Percentiles rank a stretch among this genome's conserved stretches.
Evolutionary conservation across 2,113 vertebrate genomes (phyloP).

Genomic region (Eupsittula cactorum): DNA sequence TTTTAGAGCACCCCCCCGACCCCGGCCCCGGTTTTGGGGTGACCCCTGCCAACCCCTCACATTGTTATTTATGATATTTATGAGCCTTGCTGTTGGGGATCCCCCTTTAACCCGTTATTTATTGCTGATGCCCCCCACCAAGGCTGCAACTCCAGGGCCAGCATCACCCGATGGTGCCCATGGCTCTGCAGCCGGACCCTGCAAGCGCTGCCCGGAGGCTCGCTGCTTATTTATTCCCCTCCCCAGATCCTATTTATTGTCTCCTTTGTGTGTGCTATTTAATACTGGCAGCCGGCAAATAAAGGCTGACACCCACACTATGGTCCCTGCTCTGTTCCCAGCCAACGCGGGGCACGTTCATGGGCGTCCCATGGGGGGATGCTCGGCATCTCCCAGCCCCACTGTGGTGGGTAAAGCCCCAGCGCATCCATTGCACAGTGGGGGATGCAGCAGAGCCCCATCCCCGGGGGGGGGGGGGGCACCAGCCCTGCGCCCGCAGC

Average conservation of each 20-base stretch:
- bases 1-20: constrained; percentile 46
- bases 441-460: background rate
- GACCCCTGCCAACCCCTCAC: background rate
- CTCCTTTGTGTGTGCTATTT: background rate
- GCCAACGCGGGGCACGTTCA: background rate
- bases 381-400: background rate
- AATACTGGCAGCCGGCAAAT: background rate
- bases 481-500: background rate
- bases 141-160: background rate
- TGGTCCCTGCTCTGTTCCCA: background rate
- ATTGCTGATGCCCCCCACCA: background rate
- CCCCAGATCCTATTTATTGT: constrained; percentile 18
- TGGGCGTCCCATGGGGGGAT: accelerated
- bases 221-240: constrained; percentile 30
- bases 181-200: background rate
- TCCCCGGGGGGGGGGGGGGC: background rate
- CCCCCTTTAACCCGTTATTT: background rate
- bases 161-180: background rate
- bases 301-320: background rate
- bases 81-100: background rate
- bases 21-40: background rate
- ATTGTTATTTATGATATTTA: constrained; percentile 52
- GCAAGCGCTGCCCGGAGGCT: accelerated
- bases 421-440: background rate
- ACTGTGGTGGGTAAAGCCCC: background rate